These are phyloP conservation scores for Tribolium castaneum DNA, from an alignment of 1,140 invertebrate genomes.

Conservation along the genomic window DNA sequence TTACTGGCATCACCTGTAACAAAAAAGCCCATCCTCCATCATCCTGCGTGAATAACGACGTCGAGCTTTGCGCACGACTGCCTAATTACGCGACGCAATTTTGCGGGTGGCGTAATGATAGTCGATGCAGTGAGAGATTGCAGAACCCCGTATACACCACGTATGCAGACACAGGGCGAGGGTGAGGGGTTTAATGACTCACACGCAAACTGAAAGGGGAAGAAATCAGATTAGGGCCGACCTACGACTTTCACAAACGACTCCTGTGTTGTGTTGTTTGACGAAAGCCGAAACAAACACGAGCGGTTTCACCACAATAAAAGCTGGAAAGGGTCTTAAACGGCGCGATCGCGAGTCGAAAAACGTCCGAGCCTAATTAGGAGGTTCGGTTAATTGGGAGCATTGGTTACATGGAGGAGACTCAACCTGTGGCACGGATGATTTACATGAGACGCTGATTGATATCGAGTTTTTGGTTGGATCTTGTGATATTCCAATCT, in stretches of 20 bases:
- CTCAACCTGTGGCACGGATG: background rate
- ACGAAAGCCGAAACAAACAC: constrained; percentile 48
- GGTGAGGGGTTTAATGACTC: constrained; percentile 62
- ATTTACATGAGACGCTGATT: too few relatives aligned
- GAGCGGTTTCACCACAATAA: constrained; percentile 27
- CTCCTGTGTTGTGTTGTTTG: constrained; percentile 57
- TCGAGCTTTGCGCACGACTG: constrained; percentile 15
- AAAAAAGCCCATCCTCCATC: constrained; percentile 53
- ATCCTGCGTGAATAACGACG: background rate
- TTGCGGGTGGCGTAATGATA: constrained; percentile 62
- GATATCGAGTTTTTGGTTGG: constrained; percentile 29
- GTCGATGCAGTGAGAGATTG: constrained; percentile 55
- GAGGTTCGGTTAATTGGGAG: background rate
- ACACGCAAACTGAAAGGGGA: constrained; percentile 63
- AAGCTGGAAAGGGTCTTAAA: constrained; percentile 7
- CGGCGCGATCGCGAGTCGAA: constrained; percentile 39
- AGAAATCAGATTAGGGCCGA: constrained; percentile 63
- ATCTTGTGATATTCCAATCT: constrained; percentile 25
- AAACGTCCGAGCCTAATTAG: constrained; percentile 1
- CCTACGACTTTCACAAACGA: constrained; percentile 57
- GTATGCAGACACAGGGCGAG: constrained; percentile 46
- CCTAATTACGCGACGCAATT: constrained; percentile 62
- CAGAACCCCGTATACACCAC: constrained; percentile 16
- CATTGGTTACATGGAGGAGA: background rate
- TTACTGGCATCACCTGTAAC: constrained; percentile 92